Evolutionary conservation across 2,888 invertebrate genomes (phyloP).

Genomic region (Stictocephala bisonia): DNA sequence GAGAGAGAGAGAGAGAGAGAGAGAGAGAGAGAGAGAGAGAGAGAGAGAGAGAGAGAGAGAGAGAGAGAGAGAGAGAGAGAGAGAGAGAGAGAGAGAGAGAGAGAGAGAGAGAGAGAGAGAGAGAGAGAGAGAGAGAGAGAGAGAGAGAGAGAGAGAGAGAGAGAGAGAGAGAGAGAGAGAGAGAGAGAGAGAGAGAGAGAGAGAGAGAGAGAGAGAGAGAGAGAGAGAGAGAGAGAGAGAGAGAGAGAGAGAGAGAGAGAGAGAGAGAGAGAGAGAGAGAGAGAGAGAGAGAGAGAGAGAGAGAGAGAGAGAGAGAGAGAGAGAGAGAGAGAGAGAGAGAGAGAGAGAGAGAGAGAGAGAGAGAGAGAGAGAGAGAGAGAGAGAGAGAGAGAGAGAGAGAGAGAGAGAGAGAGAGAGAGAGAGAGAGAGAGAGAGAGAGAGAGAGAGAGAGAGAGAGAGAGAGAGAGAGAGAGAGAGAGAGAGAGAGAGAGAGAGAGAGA

Average conservation of each 20-base stretch:
- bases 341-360: not conserved
- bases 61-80: not conserved
- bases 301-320: not conserved
- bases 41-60: no score
- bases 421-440: conserved; percentile 5
- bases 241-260: not conserved
- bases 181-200: not conserved
- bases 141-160: not conserved
- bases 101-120: not conserved
- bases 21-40: no score
- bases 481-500: not conserved
- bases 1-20: no score
- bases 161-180: not conserved
- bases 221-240: not conserved
- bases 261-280: not conserved
- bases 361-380: not conserved
- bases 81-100: not conserved
- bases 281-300: not conserved
- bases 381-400: not conserved
- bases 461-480: not conserved
- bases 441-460: not conserved
- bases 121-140: not conserved
- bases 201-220: not conserved
- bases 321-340: not conserved
- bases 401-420: not conserved